Evolutionary conservation across 2,797 vertebrate genomes (phyloP).

Genomic region (Paramormyrops hopkinsi): DNA sequence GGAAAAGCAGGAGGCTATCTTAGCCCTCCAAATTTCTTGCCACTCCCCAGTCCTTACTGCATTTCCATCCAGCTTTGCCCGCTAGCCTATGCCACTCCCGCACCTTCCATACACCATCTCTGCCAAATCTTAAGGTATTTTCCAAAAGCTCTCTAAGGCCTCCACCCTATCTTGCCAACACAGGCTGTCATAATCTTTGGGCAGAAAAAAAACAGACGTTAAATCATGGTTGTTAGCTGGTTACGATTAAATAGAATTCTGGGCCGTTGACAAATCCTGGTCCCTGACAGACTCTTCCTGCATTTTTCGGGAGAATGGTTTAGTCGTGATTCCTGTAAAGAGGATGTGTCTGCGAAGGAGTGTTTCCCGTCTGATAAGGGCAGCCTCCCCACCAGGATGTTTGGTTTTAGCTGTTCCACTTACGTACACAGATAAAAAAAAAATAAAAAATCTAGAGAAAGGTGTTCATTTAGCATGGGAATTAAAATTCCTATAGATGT

Average conservation of each 20-base stretch:
- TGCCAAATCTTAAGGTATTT: constrained; percentile 50
- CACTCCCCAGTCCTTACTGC: background rate
- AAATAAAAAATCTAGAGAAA: constrained; percentile 62
- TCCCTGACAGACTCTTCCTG: constrained; percentile 87
- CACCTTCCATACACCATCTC: constrained; percentile 48
- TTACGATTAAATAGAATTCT: constrained; percentile 66
- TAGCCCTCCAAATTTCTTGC: background rate
- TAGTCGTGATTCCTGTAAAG: constrained; percentile 76
- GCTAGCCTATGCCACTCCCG: background rate
- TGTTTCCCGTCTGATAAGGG: constrained; percentile 99
- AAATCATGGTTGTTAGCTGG: constrained; percentile 50
- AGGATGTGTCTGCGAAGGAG: constrained; percentile 85
- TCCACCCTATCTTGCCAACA: constrained; percentile 62
- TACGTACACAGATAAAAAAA: constrained; percentile 47
- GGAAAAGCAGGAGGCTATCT: background rate
- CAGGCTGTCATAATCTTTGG: constrained; percentile 66
- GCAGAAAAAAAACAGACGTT: constrained; percentile 51
- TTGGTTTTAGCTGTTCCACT: constrained; percentile 70
- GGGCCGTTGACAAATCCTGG: constrained; percentile 71
- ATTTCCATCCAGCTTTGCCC: background rate
- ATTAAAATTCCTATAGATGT: background rate
- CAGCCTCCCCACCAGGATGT: constrained; percentile 83
- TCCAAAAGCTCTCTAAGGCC: constrained; percentile 46
- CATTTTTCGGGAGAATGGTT: constrained; percentile 73
- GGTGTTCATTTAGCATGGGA: constrained; percentile 47